These are phyloP conservation scores for Melieria picta DNA, from an alignment of 2,888 invertebrate species.

Conservation along the genomic window DNA sequence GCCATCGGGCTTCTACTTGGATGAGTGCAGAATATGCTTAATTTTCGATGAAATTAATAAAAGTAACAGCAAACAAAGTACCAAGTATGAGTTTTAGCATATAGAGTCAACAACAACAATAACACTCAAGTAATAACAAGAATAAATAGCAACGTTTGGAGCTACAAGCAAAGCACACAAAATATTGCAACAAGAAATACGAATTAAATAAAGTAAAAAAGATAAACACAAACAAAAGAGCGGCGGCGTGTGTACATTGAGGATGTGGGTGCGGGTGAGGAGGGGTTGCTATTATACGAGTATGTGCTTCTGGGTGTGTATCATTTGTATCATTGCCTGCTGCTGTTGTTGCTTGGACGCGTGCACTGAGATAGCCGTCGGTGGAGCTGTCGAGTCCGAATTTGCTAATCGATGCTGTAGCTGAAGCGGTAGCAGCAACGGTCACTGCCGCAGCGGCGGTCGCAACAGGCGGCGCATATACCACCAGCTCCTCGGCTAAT, in stretches of 20 bases:
- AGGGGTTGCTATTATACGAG: background rate
- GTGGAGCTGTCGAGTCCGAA: slow-evolving; percentile 62
- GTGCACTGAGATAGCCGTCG: slow-evolving; percentile 61
- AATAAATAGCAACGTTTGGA: too few species aligned
- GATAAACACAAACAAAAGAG: background rate
- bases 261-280: background rate
- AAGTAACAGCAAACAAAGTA: background rate
- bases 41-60: background rate
- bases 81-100: background rate
- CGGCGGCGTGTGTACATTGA: background rate
- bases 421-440: slow-evolving; percentile 47
- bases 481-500: slow-evolving; percentile 60
- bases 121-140: too few species aligned
- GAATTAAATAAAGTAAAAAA: background rate
- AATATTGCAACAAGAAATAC: too few species aligned
- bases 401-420: slow-evolving; percentile 57
- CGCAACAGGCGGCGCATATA: slow-evolving; percentile 54
- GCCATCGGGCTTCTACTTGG: too few species aligned
- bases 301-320: background rate
- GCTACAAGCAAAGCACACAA: too few species aligned
- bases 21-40: too few species aligned
- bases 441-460: slow-evolving; percentile 47
- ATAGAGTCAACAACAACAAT: slow-evolving; percentile 46
- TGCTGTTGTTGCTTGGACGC: slow-evolving; percentile 21
- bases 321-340: background rate